Base-by-base conservation (phyloP, 2,113 vertebrate genomes). In the Microcebus ravelobensis region DNA sequence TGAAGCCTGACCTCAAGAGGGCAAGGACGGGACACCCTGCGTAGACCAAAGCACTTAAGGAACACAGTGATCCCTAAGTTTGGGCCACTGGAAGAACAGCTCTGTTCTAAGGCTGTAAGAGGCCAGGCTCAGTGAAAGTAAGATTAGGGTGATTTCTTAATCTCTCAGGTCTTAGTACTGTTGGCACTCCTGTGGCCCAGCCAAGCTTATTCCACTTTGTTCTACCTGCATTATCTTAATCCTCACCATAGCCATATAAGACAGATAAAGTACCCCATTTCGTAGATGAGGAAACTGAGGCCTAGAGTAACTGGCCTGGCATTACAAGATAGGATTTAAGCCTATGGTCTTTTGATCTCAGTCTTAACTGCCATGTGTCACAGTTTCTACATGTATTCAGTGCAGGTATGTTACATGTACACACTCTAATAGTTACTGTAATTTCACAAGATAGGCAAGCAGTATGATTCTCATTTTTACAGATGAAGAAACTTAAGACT, bases 301-400 rank as follows among this genome's bases (percentile, higher is more conserved):
- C 61, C 67, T 67, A 65, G 2, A 79, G 74, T 93, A 84, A 67
- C 10, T 93, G 36, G 25, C 34, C 52, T 8, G 18, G 55, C 20
- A 92, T 87, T 89, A 73, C 55, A 95, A 36, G 23, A 50, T 74
- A 74, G 34, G 36, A 73, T 89, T 93, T 85, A 85, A 86, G 36
- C 59, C 31, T 73, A 29, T 29, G 45, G 17, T 61, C 65, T 77
- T 85, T 59, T 86, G 68, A 85, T 93, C 87, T n/a, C 55, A 70
- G 21, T 68, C 7, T 65, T 89, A 50, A 76, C n/a, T n/a, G 55
- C 74, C 8, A 0, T 27, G 5, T 45, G 34, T 36, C 50, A 68
- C 55, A 39, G 73, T 85, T 85, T 82, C 59, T 36, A n/a, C 71
- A 11, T 87, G 21, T 67, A 42, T 34, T 89, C 61, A 48, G 12